These are phyloP conservation scores for Rhimphoctona megacephalus DNA, from an alignment of 2,888 invertebrate genomes.

Conservation along the genomic window DNA sequence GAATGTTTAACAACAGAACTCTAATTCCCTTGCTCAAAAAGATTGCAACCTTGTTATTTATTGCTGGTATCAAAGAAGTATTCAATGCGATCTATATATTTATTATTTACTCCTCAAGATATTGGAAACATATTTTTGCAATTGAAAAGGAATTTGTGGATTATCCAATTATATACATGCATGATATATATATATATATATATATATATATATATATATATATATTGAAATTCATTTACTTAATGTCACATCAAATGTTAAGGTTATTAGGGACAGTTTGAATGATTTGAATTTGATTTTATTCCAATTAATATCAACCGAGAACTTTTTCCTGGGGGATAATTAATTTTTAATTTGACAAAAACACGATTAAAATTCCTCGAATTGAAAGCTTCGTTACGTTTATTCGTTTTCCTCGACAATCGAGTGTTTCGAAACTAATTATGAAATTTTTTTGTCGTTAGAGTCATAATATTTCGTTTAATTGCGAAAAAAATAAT, in stretches of 20 bases:
- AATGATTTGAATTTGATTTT: no score
- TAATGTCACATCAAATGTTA: no score
- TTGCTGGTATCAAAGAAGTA: not conserved
- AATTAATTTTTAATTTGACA: not conserved
- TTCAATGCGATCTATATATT: not conserved
- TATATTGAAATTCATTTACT: no score
- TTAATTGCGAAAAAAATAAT: not conserved
- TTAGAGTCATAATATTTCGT: not conserved
- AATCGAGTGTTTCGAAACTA: not conserved
- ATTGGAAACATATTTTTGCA: not conserved
- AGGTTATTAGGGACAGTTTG: no score
- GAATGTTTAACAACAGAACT: not conserved
- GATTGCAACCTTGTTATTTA: constrained; percentile 24
- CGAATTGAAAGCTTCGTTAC: not conserved
- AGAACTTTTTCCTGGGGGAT: not conserved
- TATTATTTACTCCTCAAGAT: not conserved
- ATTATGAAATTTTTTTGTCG: not conserved
- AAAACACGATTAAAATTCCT: not conserved
- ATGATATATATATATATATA: not conserved
- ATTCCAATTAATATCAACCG: no score
- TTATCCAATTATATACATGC: not conserved
- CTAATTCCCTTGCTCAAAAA: not conserved
- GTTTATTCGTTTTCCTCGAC: not conserved
- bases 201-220: no score
- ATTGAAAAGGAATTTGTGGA: not conserved